Base-by-base conservation (phyloP, 2,113 vertebrate genomes). In the Psephotus haematonotus region DNA sequence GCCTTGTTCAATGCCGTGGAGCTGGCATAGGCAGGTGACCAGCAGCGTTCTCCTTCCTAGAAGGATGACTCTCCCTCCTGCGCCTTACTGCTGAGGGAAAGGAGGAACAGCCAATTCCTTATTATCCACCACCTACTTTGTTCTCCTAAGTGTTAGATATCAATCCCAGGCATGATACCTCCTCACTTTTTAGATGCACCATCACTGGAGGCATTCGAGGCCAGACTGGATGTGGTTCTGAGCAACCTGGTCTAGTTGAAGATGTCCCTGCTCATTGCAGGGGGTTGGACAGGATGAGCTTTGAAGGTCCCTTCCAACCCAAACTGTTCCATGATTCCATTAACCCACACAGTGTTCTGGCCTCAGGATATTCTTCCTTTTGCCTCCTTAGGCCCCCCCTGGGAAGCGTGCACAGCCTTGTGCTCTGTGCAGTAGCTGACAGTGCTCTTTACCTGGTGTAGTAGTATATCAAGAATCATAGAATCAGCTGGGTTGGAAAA, bases 381-480 rank as follows among this genome's bases (percentile, higher is more conserved):
- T 35, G 25, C 28, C 22, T 74, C 55, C 39, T 17, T 1, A 13
- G 29, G 43, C 29, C 33, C 22, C 55, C 29, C n/a, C 19, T 0
- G 1, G 49, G 76, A 9, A 35, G 46, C 0, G 0, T 28, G 8
- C 1, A 1, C 53, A 62, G 59, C 37, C 37, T 4, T 13, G 60
- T 44, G 78, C 77, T 63, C 80, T 44, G 13, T 23, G 24, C 84
- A 47, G 74, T 3, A 17, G 52, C 79, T 67, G 27, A 3, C 1
- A 1, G 15, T 41, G 63, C 52, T 88, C 44, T 20, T 33, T 59
- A 23, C 33, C 6, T 59, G 33, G 13, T 59, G 22, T 59, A 35
- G 33, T 35, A 24, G 57, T n/a, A 35, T 7, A 24, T 35, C 57
- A 35, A 59, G 57, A n/a, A 59, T 59, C 57, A 35, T 7, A 59